Evolutionary conservation across 2,113 vertebrate genomes (phyloP).

Genomic region (Lophochroa leadbeateri): DNA sequence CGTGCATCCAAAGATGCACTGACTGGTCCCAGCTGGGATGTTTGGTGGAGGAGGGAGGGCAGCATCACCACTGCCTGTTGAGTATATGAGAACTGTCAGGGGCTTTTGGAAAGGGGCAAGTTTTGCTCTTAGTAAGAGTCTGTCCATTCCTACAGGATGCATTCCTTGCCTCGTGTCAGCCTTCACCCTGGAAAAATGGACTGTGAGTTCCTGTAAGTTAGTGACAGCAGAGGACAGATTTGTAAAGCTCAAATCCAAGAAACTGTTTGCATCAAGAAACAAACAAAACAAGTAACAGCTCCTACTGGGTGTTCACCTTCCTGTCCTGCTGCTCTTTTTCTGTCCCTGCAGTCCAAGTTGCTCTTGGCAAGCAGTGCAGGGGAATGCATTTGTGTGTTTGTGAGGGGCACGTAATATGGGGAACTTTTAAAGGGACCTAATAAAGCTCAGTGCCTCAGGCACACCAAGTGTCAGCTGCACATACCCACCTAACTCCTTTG

Average conservation of each 20-base stretch:
- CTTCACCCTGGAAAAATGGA: background rate
- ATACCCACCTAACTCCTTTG: background rate
- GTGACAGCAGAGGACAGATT: background rate
- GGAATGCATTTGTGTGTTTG: background rate
- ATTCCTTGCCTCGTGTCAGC: background rate
- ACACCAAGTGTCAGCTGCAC: background rate
- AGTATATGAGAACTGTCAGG: background rate
- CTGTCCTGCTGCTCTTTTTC: background rate
- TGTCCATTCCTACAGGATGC: accelerated
- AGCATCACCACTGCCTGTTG: accelerated
- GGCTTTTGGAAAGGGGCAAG: background rate
- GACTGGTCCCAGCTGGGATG: accelerated
- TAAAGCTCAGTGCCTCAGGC: background rate
- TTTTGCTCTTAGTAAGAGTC: background rate
- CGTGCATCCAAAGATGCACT: accelerated
- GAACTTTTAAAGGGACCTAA: background rate
- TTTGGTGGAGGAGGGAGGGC: background rate
- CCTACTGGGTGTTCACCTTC: conserved; percentile 37
- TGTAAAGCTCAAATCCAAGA: background rate
- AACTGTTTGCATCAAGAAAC: conserved; percentile 22
- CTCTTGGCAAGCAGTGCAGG: conserved; percentile 2
- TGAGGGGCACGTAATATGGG: background rate
- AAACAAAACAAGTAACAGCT: conserved; percentile 20
- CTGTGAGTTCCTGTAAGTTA: conserved; percentile 1
- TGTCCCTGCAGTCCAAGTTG: background rate